Evolutionary conservation across 2,888 invertebrate species (phyloP).

Genomic region (Latrodectus elegans): DNA sequence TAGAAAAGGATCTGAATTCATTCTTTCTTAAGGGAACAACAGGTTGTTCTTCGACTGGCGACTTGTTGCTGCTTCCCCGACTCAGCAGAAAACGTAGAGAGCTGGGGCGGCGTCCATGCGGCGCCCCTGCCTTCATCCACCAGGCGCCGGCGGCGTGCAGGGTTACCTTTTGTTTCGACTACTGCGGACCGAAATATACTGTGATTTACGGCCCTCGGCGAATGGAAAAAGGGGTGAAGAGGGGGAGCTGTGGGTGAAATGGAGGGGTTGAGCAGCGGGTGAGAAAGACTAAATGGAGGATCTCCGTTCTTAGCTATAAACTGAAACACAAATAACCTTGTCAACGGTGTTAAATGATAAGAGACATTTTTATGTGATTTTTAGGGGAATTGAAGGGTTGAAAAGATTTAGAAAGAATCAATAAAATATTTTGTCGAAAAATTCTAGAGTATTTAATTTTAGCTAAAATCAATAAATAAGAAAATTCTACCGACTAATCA

Average conservation of each 20-base stretch:
- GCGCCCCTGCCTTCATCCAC: slow-evolving; percentile 6
- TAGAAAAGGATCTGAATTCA: background rate
- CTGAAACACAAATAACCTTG: background rate
- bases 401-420: background rate
- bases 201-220: slow-evolving; percentile 7
- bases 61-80: slow-evolving; percentile 38
- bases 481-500: too few species aligned
- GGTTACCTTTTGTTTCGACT: slow-evolving; percentile 27
- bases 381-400: background rate
- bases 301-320: background rate
- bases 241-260: background rate
- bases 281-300: background rate
- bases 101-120: slow-evolving; percentile 21
- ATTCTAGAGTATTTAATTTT: background rate
- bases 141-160: slow-evolving; percentile 11
- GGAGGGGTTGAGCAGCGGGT: too few species aligned
- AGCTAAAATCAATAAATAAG: background rate
- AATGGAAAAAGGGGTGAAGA: background rate
- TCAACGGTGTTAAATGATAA: background rate
- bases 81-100: slow-evolving; percentile 22
- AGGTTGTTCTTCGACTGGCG: slow-evolving; percentile 30
- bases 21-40: slow-evolving; percentile 6
- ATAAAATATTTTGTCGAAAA: background rate
- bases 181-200: background rate
- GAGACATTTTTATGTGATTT: background rate